Evolutionary conservation across 2,797 vertebrate species (phyloP), one percentile per base, ranked within the genome.

Genomic region (Capromys pilorides): DNA sequence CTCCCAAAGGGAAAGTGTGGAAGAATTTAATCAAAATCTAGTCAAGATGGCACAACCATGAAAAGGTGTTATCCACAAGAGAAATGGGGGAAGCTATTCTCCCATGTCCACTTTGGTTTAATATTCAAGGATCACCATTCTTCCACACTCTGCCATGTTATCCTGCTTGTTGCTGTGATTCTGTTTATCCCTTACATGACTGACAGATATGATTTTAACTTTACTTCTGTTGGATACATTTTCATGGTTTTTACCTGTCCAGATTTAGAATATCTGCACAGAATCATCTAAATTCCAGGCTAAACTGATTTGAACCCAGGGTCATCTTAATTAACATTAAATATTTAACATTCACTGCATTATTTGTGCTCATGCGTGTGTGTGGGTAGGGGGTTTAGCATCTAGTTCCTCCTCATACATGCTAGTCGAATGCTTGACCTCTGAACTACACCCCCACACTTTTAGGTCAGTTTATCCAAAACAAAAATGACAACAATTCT

Each of bases 1-100:
- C n/a, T 93, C 28, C 26, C 79, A 64, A 57, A 81, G n/a, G 51
- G 31, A 3, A 66, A 7, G 0, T n/a, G 41, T 86, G 45, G 4
- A 85, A 51, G 73, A 33, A 97, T 85, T 94, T 91, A 80, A 83
- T 85, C n/a, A 91, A 90, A 88, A 88, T 81, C 12, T 18, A 84
- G 26, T 90, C 80, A 88, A 86, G 31, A 88, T 64, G 69, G 61
- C n/a, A 36, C n/a, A 90, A 86, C 31, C 67, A 92, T 41, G 86
- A 49, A 91, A 95, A 84, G 6, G 12, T 69, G 0, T 89, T 39
- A 79, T 39, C n/a, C 33, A 14, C 13, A 73, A 78, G 39, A 90
- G 16, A 85, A 79, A 89, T 67, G 66, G 31, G 36, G 41, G 73
- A 71, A 14, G 10, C 1, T 41, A 80, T 94, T 84, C 18, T 80